A percentile compares a stretch with the other conserved stretches of the same genome.
Evolutionary conservation across 1,140 invertebrate species (phyloP).

Genomic region (Drosophila suzukii): DNA sequence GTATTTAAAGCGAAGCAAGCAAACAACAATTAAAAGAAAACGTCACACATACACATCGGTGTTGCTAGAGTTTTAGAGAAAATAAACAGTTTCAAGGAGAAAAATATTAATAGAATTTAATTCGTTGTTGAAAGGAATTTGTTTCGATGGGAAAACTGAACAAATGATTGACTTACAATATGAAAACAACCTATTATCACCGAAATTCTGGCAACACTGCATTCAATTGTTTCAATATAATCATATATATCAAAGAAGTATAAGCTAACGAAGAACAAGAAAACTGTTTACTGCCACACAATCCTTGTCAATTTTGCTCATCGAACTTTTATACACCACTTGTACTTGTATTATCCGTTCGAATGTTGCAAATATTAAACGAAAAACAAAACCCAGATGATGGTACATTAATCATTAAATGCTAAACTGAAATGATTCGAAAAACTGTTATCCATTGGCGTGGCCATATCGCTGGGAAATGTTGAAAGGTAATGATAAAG

Average conservation of each 20-base stretch:
- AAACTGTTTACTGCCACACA: slow-evolving; percentile 70
- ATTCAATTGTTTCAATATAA: slow-evolving; percentile 46
- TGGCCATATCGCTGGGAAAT: slow-evolving; percentile 2
- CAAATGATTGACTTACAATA: neutral
- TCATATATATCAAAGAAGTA: neutral
- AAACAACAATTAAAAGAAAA: slow-evolving; percentile 49
- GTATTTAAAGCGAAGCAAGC: slow-evolving; percentile 60
- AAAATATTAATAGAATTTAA: neutral
- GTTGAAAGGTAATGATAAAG: neutral
- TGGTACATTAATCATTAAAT: slow-evolving; percentile 34
- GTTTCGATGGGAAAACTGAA: neutral
- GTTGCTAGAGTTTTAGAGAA: slow-evolving; percentile 7
- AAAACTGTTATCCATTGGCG: neutral
- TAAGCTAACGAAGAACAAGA: slow-evolving; percentile 31
- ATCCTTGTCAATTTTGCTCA: slow-evolving; percentile 72
- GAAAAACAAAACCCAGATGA: slow-evolving; percentile 14
- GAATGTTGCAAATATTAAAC: slow-evolving; percentile 44
- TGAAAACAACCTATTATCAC: neutral
- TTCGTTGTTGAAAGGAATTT: neutral
- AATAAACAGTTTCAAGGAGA: neutral
- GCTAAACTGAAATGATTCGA: slow-evolving; percentile 7
- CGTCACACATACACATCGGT: slow-evolving; percentile 24
- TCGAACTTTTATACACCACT: slow-evolving; percentile 58
- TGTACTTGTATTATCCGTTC: slow-evolving; percentile 37
- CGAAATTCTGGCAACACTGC: neutral